phyloP scores from a whole-genome alignment of 2,113 vertebrate species.

The Sorex fumeus region DNA sequence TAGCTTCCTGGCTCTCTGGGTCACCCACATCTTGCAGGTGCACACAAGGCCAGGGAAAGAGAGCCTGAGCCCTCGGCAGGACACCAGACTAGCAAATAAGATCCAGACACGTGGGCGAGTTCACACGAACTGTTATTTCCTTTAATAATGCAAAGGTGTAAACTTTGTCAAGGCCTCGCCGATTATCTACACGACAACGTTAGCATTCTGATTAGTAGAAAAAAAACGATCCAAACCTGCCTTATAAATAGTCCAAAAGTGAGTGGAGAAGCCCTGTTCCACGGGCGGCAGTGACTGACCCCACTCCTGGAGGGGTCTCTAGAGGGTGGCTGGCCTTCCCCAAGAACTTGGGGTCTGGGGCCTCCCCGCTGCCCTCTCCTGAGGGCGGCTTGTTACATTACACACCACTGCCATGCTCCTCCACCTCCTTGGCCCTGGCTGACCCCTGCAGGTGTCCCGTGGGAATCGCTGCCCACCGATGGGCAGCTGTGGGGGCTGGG shows the following conservation, averaged over 20 bases:
- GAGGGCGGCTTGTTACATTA: neutral
- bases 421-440: no score
- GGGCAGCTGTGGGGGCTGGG: neutral
- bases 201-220: constrained; percentile 81
- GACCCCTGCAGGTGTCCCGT: neutral
- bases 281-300: neutral
- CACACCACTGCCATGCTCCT: no score
- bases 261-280: constrained; percentile 39
- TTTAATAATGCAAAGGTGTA: constrained; percentile 81
- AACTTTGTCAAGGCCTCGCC: constrained; percentile 79
- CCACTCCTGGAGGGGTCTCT: neutral
- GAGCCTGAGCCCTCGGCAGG: neutral
- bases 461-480: neutral
- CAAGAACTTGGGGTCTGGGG: neutral
- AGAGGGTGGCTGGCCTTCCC: neutral
- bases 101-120: constrained; percentile 61
- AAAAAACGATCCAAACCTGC: constrained; percentile 72
- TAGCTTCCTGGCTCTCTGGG: neutral
- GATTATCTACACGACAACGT: constrained; percentile 66
- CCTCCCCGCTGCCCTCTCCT: neutral
- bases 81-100: constrained; percentile 37
- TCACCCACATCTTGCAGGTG: neutral
- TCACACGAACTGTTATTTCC: constrained; percentile 70
- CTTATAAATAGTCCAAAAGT: constrained; percentile 60
- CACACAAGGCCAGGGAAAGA: neutral